Evolutionary conservation across 2,888 invertebrate species (phyloP), one percentile per base, ranked within the genome.

Genomic region (Alloplasta piceator): DNA sequence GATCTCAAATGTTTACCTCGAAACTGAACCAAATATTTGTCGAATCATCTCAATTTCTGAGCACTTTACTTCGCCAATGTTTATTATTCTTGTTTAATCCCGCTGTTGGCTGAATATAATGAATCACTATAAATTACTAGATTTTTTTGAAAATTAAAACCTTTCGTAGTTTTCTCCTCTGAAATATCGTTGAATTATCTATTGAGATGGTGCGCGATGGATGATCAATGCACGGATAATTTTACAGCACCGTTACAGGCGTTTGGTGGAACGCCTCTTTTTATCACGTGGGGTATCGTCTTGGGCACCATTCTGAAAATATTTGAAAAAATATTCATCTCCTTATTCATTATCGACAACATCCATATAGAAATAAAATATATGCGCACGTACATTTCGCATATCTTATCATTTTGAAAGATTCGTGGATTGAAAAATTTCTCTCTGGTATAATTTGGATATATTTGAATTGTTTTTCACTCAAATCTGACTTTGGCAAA

Each of bases 241-340:
- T 75, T 56, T 26, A 70, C 36, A 3, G 66, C 36, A 26, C 73
- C 80, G 75, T 82, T 56, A 52, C 61, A 39, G 38, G 39, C 9
- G 10, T 26, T 82, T 6, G 84, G 79, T 26, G 89, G 91, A 58
- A 94, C 90, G 56, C 98, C 98, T 90, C 98, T 94, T 88, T 98
- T 98, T 85, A 98, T 95, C 0, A 96, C 93, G 92, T 99, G 98
- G 0, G 98, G 97, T 84, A 96, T 98, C 67, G 93, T 94, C 91
- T 98, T 96, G 2, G 97, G 96, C 6, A 98, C 97, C 99, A 99
- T 99, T 85, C 97, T 98, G 93, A 89, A 94, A 86, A 52, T 12
- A 71, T 26, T 26, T 26, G 26, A 26, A 26, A 26, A 26, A 26
- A 26, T 26, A 26, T 26, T 26, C 26, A 26, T 26, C 26, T 26